Conservation (phyloP, 2,888 invertebrate species). For the Rugalucina vietnamica region DNA sequence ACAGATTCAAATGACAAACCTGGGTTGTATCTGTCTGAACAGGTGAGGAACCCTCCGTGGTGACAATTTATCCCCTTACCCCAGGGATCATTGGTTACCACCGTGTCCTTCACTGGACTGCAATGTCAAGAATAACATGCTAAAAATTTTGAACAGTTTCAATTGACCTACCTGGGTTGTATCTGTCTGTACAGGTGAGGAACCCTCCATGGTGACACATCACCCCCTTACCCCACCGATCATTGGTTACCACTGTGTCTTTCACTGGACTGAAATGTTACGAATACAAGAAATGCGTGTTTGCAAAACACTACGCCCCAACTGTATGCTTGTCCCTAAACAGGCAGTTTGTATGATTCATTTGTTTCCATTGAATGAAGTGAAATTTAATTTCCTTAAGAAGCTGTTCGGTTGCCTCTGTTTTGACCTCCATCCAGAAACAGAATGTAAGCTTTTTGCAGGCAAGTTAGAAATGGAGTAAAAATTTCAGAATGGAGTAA, state of each 20-base stretch:
- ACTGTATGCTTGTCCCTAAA: too few species aligned
- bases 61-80: constrained; percentile 70
- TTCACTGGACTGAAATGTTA: constrained; percentile 75
- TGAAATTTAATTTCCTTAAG: too few species aligned
- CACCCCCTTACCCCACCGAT: constrained; percentile 74
- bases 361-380: too few species aligned
- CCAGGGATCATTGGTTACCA: constrained; percentile 80
- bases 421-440: too few species aligned
- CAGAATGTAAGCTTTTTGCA: too few species aligned
- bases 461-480: too few species aligned
- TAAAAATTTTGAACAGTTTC: too few species aligned
- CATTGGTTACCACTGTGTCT: constrained; percentile 77
- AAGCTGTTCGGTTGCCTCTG: too few species aligned
- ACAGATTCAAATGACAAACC: too few species aligned
- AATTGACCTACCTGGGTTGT: constrained; percentile 79
- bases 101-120: constrained; percentile 76
- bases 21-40: constrained; percentile 75
- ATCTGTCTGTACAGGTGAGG: constrained; percentile 74
- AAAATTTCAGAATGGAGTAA: too few species aligned
- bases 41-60: constrained; percentile 77
- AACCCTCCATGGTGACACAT: constrained; percentile 77
- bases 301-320: too few species aligned
- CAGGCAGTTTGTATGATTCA: too few species aligned
- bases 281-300: neutral
- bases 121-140: constrained; percentile 54